These are phyloP conservation scores for Xyrauchen texanus DNA, from an alignment of 2,113 vertebrate genomes.

Conservation along the genomic window DNA sequence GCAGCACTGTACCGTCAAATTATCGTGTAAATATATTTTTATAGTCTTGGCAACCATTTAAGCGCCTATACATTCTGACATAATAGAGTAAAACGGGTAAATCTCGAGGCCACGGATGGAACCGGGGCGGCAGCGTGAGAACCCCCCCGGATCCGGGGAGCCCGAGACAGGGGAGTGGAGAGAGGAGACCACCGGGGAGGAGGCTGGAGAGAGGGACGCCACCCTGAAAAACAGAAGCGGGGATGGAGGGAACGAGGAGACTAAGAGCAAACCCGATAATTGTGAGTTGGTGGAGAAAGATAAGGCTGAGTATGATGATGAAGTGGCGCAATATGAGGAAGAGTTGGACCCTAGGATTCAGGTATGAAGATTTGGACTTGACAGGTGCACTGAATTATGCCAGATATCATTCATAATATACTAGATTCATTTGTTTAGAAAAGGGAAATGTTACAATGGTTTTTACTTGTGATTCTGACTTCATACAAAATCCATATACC, in stretches of 20 bases:
- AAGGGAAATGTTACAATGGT: too few relatives aligned
- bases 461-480: neutral
- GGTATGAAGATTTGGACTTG: conserved; percentile 52
- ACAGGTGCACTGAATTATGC: neutral
- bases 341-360: conserved; percentile 78
- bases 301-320: conserved; percentile 39
- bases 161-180: conserved; percentile 50
- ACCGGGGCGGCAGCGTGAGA: conserved; percentile 66
- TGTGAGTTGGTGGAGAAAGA: conserved; percentile 4
- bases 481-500: neutral
- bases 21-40: neutral
- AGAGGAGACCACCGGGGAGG: conserved; percentile 68
- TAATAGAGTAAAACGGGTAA: neutral
- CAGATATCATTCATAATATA: neutral
- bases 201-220: conserved; percentile 54
- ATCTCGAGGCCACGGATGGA: conserved; percentile 68
- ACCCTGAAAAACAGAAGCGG: conserved; percentile 44
- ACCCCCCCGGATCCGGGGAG: conserved; percentile 64
- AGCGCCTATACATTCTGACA: neutral
- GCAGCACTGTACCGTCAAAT: neutral
- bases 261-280: conserved; percentile 32
- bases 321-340: conserved; percentile 70
- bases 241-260: conserved; percentile 46
- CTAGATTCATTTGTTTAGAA: too few relatives aligned
- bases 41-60: conserved; percentile 1